Evolutionary conservation across 2,113 vertebrate species (phyloP).

Genomic region (Columbina picui): DNA sequence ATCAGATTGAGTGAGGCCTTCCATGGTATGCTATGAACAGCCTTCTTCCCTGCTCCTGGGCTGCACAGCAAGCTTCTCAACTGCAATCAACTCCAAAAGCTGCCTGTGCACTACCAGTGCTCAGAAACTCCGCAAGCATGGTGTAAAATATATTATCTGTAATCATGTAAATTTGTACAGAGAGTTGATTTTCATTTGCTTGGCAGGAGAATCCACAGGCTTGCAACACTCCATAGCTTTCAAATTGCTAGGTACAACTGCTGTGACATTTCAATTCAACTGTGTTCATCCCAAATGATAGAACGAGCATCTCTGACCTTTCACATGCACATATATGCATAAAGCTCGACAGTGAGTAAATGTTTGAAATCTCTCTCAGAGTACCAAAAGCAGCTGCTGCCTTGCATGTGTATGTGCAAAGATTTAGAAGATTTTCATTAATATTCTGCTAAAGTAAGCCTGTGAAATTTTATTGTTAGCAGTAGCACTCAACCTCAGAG

Average conservation of each 20-base stretch:
- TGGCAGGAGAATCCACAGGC: conserved; percentile 60
- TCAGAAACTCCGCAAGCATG: conserved; percentile 43
- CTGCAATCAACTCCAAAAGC: conserved; percentile 58
- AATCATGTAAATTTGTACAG: conserved; percentile 70
- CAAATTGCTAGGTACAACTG: conserved; percentile 58
- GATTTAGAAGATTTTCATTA: conserved; percentile 57
- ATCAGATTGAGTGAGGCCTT: conserved; percentile 9
- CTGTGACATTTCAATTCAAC: conserved; percentile 70
- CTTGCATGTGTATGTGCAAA: conserved; percentile 6
- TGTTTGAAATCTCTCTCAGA: conserved; percentile 46
- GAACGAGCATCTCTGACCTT: conserved; percentile 62
- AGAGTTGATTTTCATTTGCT: conserved; percentile 62
- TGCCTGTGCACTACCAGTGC: background rate
- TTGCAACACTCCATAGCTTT: conserved; percentile 55
- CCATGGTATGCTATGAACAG: background rate
- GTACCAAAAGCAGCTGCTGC: conserved; percentile 23
- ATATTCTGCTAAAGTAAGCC: conserved; percentile 45
- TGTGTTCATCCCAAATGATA: conserved; percentile 50
- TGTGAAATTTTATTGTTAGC: conserved; percentile 48
- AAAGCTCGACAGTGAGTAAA: conserved; percentile 47
- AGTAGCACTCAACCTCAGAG: background rate
- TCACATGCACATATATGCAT: conserved; percentile 6
- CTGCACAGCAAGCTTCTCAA: conserved; percentile 54
- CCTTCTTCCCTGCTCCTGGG: background rate
- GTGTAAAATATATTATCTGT: conserved; percentile 63